Conservation (phyloP, 2,113 vertebrate genomes). For the Colinus virginianus region DNA sequence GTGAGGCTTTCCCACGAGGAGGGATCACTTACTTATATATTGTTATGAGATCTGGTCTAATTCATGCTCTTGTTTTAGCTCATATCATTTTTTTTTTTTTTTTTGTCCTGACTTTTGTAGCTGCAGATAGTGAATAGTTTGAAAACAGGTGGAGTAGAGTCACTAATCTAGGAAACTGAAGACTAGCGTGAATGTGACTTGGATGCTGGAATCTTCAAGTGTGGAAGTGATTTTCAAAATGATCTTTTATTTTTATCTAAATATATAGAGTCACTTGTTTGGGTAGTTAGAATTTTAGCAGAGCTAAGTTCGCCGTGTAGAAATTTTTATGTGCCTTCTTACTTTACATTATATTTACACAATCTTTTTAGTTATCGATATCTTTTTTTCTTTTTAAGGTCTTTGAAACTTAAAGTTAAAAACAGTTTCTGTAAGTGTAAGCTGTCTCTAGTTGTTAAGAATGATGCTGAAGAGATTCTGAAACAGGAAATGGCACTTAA, state of each 20-base stretch:
- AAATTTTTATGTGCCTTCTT: background rate
- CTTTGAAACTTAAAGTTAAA: background rate
- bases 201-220: background rate
- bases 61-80: background rate
- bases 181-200: background rate
- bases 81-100: background rate
- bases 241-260: background rate
- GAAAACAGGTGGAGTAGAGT: background rate
- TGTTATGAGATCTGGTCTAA: background rate
- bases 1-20: background rate
- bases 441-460: background rate
- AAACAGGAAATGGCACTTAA: background rate
- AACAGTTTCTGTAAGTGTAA: background rate
- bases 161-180: background rate
- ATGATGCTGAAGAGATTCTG: background rate
- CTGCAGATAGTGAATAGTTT: background rate
- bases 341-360: background rate
- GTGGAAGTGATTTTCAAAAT: background rate
- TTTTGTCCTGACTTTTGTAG: background rate
- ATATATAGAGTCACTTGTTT: background rate
- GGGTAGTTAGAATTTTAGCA: background rate
- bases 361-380: background rate
- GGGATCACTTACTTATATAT: background rate
- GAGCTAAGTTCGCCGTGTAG: background rate
- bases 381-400: background rate